A percentile compares a stretch with the other conserved stretches of the same genome.
Evolutionary conservation across 2,888 invertebrate species (phyloP).

Genomic region (Erebia palarica): DNA sequence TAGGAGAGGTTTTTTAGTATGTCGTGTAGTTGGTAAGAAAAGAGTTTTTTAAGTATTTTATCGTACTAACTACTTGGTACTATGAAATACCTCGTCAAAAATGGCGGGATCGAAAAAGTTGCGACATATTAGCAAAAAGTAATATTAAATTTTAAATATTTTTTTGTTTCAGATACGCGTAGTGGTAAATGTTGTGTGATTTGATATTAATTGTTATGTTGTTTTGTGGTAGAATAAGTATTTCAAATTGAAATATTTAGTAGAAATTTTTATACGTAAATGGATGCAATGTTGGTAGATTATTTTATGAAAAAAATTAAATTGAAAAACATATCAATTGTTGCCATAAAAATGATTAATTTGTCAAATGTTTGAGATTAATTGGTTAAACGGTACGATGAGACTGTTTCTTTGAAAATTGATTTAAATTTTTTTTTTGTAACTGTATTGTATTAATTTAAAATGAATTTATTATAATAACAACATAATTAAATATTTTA

Average conservation of each 20-base stretch:
- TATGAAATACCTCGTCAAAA: no score
- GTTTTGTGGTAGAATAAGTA: conserved; percentile 14
- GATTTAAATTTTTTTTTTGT: neutral
- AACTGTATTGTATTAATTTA: neutral
- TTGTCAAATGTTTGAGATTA: neutral
- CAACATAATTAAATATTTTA: neutral
- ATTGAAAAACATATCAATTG: conserved; percentile 15
- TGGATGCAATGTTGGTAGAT: neutral
- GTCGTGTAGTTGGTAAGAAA: no score
- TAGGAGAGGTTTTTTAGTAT: no score
- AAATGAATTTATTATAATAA: conserved; percentile 2
- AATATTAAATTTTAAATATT: neutral
- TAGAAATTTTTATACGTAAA: conserved; percentile 11
- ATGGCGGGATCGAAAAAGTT: no score
- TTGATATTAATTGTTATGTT: conserved; percentile 10
- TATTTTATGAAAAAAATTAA: neutral
- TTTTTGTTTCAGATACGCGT: conserved; percentile 8
- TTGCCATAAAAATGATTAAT: conserved; percentile 8
- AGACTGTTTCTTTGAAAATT: neutral
- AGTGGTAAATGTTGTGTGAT: conserved; percentile 1
- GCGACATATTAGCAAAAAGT: no score
- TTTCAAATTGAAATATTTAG: conserved; percentile 15
- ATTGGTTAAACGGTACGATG: neutral
- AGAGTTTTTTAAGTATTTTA: no score
- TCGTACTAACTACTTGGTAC: no score